Conservation (phyloP, 2,113 vertebrate genomes). For the Apodemus speciosus region DNA sequence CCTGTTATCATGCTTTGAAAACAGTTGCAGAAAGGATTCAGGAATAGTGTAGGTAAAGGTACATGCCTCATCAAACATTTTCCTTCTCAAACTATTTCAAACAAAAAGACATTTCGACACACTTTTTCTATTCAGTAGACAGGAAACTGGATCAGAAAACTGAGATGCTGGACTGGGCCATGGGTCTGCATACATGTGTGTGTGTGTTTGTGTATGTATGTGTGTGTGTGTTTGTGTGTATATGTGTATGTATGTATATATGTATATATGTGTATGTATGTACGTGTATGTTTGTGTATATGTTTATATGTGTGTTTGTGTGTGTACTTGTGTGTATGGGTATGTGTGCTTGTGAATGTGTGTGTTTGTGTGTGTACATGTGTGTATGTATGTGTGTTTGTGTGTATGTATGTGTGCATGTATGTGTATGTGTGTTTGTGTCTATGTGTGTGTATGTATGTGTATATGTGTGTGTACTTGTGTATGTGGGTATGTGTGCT, state of each 20-base stretch:
- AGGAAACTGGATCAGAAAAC: neutral
- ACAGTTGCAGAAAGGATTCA: neutral
- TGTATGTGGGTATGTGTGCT: too few species aligned
- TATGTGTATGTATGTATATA: too few species aligned
- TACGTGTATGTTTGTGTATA: too few species aligned
- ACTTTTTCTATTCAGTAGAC: conserved; percentile 27
- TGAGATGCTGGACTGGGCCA: neutral
- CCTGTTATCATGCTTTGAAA: neutral
- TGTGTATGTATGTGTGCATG: neutral
- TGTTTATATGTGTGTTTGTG: too few species aligned
- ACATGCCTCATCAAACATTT: neutral
- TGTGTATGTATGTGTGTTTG: neutral
- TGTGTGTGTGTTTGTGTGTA: neutral
- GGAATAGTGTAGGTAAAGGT: neutral
- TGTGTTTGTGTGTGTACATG: neutral
- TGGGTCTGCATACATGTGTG: rapidly evolving
- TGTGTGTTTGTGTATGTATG: neutral
- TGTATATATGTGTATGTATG: too few species aligned
- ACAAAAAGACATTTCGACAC: conserved; percentile 28
- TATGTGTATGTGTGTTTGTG: neutral
- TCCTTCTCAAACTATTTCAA: neutral
- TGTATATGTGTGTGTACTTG: too few species aligned
- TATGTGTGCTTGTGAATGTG: too few species aligned
- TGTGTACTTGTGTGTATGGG: too few species aligned
- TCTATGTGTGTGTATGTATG: too few species aligned